Percentiles rank a stretch among this genome's conserved stretches.
Conservation (phyloP, 2,113 vertebrate genomes). For the Eudorcas thomsonii region DNA sequence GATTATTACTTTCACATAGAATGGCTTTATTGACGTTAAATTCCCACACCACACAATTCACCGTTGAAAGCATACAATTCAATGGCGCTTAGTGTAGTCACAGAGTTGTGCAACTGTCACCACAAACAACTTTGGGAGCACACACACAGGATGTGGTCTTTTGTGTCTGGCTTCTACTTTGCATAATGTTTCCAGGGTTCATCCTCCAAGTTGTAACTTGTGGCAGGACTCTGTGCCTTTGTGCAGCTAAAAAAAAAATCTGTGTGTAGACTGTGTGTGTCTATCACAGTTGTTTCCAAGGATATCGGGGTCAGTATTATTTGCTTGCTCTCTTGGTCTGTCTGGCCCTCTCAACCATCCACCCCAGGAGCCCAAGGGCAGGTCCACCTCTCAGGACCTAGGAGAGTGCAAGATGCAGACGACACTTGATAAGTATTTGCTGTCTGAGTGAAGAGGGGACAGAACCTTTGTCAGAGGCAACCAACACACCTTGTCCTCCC, state of each 20-base stretch:
- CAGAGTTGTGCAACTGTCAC: too few relatives aligned
- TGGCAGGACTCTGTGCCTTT: not conserved
- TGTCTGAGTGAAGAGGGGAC: not conserved
- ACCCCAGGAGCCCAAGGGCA: rapidly evolving
- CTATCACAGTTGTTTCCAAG: not conserved
- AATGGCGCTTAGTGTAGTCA: rapidly evolving
- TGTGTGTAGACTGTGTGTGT: not conserved
- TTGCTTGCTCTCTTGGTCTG: rapidly evolving
- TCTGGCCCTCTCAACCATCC: not conserved
- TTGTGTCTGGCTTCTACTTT: not conserved
- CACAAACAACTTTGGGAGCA: not conserved
- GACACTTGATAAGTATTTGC: not conserved
- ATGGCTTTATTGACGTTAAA: not conserved
- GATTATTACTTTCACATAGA: rapidly evolving
- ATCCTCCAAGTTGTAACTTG: rapidly evolving
- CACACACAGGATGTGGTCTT: not conserved
- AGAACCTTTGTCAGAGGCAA: not conserved
- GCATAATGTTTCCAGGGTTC: too few relatives aligned
- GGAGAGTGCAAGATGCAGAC: rapidly evolving
- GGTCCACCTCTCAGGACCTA: not conserved
- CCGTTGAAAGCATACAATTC: rapidly evolving
- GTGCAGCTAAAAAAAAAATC: rapidly evolving
- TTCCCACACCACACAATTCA: not conserved
- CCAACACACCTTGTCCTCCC: not conserved
- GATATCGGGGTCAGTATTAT: rapidly evolving